Conservation (phyloP, 2,113 vertebrate genomes). For the Platysteira castanea region DNA sequence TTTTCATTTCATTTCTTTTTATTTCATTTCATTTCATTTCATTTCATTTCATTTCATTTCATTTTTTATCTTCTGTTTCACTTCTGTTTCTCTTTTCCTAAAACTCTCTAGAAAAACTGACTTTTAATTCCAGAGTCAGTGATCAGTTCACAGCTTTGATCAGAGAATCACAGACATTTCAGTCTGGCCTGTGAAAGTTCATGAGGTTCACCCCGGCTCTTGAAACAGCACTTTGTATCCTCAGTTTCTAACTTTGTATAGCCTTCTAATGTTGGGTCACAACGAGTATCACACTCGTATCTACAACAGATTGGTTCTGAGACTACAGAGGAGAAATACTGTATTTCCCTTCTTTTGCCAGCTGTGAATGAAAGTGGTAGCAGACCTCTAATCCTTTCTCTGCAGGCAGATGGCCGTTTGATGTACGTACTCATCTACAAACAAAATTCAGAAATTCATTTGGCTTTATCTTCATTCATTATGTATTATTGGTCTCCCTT, state of each 20-base stretch:
- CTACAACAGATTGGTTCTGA: neutral
- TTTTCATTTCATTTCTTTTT: neutral
- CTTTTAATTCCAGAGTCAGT: neutral
- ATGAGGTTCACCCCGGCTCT: neutral
- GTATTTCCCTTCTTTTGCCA: neutral
- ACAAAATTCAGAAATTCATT: constrained; percentile 46
- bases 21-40: neutral
- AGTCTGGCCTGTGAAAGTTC: neutral
- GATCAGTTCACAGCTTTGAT: too few relatives aligned
- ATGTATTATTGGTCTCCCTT: constrained; percentile 28
- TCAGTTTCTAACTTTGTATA: neutral
- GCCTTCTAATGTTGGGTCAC: neutral
- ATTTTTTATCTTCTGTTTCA: neutral
- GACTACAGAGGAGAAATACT: neutral
- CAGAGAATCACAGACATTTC: neutral
- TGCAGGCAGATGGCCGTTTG: constrained; percentile 22
- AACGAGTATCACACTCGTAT: neutral
- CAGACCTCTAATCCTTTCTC: constrained; percentile 22
- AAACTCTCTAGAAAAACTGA: neutral
- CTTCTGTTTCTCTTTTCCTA: neutral
- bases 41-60: neutral
- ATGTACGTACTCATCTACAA: constrained; percentile 40
- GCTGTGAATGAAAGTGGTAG: neutral
- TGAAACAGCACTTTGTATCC: neutral
- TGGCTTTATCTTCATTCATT: constrained; percentile 43